A percentile compares a stretch with the other conserved stretches of the same genome.
Evolutionary conservation across 2,797 vertebrate species (phyloP).

Genomic region (Acrossocheilus wenchowensis): DNA sequence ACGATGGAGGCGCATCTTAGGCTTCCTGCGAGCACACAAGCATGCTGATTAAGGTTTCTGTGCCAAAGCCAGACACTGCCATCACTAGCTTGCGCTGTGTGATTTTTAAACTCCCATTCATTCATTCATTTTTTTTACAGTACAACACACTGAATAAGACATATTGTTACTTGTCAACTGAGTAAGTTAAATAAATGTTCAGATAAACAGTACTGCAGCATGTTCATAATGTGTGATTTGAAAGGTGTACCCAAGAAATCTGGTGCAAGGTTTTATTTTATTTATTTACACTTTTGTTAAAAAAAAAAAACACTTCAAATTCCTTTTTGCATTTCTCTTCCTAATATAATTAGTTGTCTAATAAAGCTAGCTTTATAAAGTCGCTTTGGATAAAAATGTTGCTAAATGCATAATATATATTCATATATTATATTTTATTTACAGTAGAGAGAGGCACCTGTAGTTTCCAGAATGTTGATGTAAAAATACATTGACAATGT

Average conservation of each 20-base stretch:
- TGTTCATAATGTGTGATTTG: neutral
- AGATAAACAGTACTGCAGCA: neutral
- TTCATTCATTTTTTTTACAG: neutral
- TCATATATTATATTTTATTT: neutral
- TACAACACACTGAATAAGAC: neutral
- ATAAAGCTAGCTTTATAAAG: neutral
- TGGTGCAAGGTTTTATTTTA: neutral
- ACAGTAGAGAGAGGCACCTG: neutral
- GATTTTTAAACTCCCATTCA: neutral
- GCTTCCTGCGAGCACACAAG: neutral
- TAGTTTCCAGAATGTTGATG: neutral
- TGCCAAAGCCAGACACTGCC: slow-evolving; percentile 23
- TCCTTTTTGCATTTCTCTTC: neutral
- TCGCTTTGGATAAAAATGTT: neutral
- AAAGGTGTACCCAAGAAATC: neutral
- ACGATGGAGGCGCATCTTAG: neutral
- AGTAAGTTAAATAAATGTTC: neutral
- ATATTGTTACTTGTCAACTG: neutral
- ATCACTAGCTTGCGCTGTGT: slow-evolving; percentile 3
- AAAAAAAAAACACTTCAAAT: neutral
- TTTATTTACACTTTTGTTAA: neutral
- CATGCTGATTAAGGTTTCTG: slow-evolving; percentile 28
- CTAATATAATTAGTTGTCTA: neutral
- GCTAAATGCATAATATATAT: neutral
- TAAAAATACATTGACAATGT: neutral